Percentiles rank a stretch among this genome's conserved stretches.
phyloP scores from a whole-genome alignment of 2,113 vertebrate genomes.

The Eubucco bourcierii region DNA sequence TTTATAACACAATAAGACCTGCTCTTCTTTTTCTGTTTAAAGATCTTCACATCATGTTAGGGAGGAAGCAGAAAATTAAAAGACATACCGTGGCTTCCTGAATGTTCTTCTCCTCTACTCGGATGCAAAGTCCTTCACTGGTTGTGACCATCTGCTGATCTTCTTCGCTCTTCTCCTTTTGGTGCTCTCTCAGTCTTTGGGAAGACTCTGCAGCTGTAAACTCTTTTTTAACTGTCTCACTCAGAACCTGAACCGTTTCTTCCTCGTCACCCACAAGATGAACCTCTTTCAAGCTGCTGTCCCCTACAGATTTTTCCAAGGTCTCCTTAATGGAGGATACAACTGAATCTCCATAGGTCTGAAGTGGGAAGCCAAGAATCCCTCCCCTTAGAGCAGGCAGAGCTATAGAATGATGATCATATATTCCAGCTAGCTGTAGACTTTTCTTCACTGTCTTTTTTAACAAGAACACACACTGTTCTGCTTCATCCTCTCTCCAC shows the following conservation, averaged over 20 bases:
- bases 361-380: conserved; percentile 74
- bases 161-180: background rate
- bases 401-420: conserved; percentile 76
- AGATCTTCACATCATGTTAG: background rate
- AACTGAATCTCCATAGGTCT: conserved; percentile 70
- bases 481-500: conserved; percentile 8
- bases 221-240: conserved; percentile 61
- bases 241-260: conserved; percentile 69
- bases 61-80: background rate
- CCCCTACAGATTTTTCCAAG: conserved; percentile 29
- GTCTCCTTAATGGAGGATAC: conserved; percentile 76
- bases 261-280: conserved; percentile 79
- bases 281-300: conserved; percentile 72
- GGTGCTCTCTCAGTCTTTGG: rapidly evolving
- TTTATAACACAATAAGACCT: background rate
- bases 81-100: conserved; percentile 78
- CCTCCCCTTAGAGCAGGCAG: conserved; percentile 84
- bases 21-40: background rate
- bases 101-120: conserved; percentile 69
- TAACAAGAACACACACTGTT: conserved; percentile 27
- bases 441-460: conserved; percentile 70
- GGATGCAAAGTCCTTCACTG: conserved; percentile 77
- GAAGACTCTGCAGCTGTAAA: conserved; percentile 23
- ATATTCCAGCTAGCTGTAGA: conserved; percentile 70
- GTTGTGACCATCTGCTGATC: conserved; percentile 43